Conservation (phyloP, 2,888 invertebrate species). For the Aricia artaxerxes region DNA sequence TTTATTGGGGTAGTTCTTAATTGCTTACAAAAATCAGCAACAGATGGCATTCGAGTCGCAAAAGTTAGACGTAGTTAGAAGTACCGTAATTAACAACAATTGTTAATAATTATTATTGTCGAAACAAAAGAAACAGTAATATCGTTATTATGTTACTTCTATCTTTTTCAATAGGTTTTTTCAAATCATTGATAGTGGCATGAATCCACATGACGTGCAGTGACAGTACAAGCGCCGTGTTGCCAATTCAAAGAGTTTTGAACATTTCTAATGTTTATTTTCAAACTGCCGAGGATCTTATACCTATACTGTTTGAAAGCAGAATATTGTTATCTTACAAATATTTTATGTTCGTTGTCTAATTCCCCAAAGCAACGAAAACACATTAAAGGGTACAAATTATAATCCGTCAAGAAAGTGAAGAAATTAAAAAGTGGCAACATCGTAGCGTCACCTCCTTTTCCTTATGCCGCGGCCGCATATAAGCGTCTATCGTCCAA, state of each 20-base stretch:
- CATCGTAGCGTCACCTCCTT: no score
- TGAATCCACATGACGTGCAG: not conserved
- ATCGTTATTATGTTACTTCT: not conserved
- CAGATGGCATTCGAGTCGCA: not conserved
- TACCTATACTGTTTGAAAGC: constrained; percentile 32
- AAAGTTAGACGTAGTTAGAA: not conserved
- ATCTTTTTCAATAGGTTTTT: not conserved
- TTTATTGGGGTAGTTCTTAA: not conserved
- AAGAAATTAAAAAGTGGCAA: no score
- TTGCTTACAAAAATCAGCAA: not conserved
- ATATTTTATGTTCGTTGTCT: constrained; percentile 70
- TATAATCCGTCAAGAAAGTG: not conserved
- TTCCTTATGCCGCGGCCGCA: no score
- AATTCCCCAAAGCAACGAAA: constrained; percentile 55
- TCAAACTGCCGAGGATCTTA: not conserved
- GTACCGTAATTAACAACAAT: not conserved
- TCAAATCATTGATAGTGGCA: not conserved
- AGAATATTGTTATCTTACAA: constrained; percentile 47
- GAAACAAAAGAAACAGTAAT: not conserved
- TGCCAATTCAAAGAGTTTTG: not conserved
- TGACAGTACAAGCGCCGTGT: not conserved
- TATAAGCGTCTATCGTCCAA: no score
- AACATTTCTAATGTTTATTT: not conserved
- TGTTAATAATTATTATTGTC: not conserved
- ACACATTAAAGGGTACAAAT: constrained; percentile 43